These are phyloP conservation scores for Saguinus oedipus DNA, from an alignment of 2,797 vertebrate species.

Conservation along the genomic window DNA sequence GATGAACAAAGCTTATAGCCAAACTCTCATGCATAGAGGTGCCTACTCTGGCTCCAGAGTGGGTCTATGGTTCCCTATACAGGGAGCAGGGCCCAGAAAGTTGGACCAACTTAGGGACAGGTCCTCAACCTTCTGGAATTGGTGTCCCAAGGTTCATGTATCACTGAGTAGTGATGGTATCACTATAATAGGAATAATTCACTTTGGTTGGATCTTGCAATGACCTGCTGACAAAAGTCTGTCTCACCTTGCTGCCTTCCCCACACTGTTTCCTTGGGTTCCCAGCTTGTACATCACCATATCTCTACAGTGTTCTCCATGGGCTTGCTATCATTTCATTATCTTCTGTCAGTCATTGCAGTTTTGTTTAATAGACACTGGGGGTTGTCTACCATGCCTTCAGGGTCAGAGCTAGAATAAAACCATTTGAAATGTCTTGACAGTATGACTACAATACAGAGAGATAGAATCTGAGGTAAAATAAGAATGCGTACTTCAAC, in stretches of 20 bases:
- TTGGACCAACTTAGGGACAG: neutral
- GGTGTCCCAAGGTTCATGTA: rapidly evolving
- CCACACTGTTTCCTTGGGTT: neutral
- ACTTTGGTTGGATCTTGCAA: neutral
- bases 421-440: neutral
- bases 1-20: neutral
- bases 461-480: neutral
- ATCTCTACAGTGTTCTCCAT: neutral
- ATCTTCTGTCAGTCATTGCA: neutral
- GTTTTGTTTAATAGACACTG: neutral
- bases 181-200: neutral
- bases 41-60: no score
- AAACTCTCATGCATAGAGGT: neutral
- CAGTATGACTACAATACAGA: neutral
- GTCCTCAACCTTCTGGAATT: neutral
- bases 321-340: neutral
- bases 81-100: no score
- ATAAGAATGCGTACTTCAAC: neutral
- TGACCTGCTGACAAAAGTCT: neutral
- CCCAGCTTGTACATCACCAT: neutral
- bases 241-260: neutral
- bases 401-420: neutral
- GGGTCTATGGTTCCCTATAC: rapidly evolving
- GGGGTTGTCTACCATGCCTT: neutral
- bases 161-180: neutral